Percentiles rank a stretch among this genome's conserved stretches.
Evolutionary conservation across 2,888 invertebrate species (phyloP).

Genomic region (Ectemnius continuus): DNA sequence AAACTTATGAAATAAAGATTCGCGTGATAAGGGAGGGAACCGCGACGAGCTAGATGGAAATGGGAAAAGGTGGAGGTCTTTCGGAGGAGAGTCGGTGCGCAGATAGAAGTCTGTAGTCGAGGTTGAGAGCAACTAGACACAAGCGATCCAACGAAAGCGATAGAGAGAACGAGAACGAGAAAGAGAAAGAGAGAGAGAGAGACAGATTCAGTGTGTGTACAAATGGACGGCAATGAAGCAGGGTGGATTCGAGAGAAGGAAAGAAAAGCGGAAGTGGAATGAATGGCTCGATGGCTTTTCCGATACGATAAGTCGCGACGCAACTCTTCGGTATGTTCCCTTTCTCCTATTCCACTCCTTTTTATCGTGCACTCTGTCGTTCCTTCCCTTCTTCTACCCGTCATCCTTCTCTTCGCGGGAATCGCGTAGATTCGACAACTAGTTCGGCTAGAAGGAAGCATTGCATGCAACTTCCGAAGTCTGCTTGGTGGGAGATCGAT

Average conservation of each 20-base stretch:
- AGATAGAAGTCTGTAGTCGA: too few species aligned
- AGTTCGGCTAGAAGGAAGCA: too few species aligned
- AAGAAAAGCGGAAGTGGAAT: conserved; percentile 73
- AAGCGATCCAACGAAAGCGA: conserved; percentile 18
- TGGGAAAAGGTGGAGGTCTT: conserved; percentile 11
- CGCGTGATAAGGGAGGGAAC: conserved; percentile 34
- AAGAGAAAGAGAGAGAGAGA: not conserved
- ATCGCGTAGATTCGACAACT: too few species aligned
- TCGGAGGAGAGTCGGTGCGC: too few species aligned
- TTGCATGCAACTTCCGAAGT: too few species aligned
- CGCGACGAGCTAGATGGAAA: not conserved
- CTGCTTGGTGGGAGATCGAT: not conserved
- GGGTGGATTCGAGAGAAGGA: conserved; percentile 65
- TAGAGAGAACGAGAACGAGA: conserved; percentile 16
- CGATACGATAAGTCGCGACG: conserved; percentile 71
- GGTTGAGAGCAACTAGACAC: too few species aligned
- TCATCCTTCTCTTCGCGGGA: not conserved
- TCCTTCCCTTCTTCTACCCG: not conserved
- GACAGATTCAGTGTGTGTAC: conserved; percentile 61
- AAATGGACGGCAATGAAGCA: conserved; percentile 72
- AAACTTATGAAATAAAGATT: conserved; percentile 23
- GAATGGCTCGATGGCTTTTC: conserved; percentile 71
- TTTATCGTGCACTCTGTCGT: not conserved
- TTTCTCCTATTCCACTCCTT: conserved; percentile 10
- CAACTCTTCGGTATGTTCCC: conserved; percentile 52